These are phyloP conservation scores for Acanthaster planci DNA, from an alignment of 35 echinoderm and acorn worm genomes.

Conservation along the genomic window DNA sequence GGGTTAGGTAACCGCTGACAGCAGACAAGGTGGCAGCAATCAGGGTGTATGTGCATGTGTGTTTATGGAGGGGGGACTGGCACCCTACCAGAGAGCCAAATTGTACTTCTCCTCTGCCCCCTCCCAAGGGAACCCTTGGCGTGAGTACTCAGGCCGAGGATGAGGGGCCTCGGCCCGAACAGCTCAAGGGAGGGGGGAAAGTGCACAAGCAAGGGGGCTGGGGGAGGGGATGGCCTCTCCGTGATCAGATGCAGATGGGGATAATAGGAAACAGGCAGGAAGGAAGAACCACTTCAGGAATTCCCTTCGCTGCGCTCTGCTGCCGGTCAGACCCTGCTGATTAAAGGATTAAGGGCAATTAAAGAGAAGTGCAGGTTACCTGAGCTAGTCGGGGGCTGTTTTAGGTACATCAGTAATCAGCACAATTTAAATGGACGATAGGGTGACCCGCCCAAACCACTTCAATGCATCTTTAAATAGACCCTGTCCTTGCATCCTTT, in stretches of 20 bases:
- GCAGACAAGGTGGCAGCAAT: conserved; percentile 24
- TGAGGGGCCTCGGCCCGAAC: no score
- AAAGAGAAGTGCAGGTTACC: conserved; percentile 21
- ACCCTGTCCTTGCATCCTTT: no score
- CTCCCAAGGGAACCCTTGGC: not conserved
- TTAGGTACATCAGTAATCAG: conserved; percentile 2
- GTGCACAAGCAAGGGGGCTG: no score
- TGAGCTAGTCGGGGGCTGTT: not conserved
- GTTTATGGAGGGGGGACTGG: not conserved
- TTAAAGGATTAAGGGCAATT: conserved; percentile 28
- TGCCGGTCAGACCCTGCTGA: not conserved
- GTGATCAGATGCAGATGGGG: not conserved
- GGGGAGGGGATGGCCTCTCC: no score
- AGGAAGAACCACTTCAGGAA: conserved; percentile 20
- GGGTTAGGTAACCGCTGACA: conserved; percentile 17
- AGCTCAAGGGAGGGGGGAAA: no score
- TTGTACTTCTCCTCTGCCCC: not conserved
- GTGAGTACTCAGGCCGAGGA: no score
- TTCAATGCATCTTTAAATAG: no score
- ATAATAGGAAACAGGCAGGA: conserved; percentile 29
- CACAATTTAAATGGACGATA: conserved; percentile 3
- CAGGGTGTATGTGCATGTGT: conserved; percentile 8
- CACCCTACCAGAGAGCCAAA: not conserved
- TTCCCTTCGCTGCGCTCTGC: not conserved
- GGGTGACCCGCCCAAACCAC: not conserved